Conservation (phyloP, 2,888 invertebrate species). For the Cryptosula pallasiana region DNA sequence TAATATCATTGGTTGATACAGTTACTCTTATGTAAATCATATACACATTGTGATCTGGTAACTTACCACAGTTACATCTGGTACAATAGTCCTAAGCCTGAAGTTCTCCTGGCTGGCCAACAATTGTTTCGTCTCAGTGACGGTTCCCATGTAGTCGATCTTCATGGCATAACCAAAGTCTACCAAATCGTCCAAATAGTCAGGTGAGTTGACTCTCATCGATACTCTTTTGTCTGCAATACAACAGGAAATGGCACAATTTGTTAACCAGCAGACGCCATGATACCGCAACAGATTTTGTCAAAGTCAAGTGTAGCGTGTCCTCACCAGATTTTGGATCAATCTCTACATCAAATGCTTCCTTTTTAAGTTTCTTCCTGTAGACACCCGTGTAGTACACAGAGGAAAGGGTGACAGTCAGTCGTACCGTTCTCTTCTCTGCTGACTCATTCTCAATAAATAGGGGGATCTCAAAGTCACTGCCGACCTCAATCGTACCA, state of each 20-base stretch:
- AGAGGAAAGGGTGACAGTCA: constrained; percentile 71
- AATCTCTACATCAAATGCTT: not conserved
- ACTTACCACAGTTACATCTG: constrained; percentile 55
- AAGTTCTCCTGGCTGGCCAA: constrained; percentile 80
- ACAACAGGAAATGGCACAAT: too few species aligned
- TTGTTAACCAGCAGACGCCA: too few species aligned
- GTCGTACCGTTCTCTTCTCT: constrained; percentile 65
- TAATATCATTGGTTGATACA: too few species aligned
- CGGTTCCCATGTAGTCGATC: constrained; percentile 70
- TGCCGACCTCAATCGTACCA: not conserved
- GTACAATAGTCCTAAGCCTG: constrained; percentile 68
- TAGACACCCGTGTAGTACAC: constrained; percentile 78
- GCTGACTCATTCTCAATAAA: not conserved
- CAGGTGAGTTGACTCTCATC: not conserved
- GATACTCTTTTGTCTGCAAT: not conserved
- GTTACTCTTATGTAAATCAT: too few species aligned
- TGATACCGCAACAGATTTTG: too few species aligned
- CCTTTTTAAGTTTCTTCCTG: not conserved
- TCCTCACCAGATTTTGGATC: not conserved
- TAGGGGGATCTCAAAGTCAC: constrained; percentile 9
- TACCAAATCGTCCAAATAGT: constrained; percentile 56
- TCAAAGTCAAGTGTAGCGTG: too few species aligned
- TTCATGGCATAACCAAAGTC: constrained; percentile 66
- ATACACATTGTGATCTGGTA: too few species aligned
- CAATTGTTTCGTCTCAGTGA: constrained; percentile 72